Evolutionary conservation across 2,113 vertebrate genomes (phyloP).

Genomic region (Anguilla rostrata): DNA sequence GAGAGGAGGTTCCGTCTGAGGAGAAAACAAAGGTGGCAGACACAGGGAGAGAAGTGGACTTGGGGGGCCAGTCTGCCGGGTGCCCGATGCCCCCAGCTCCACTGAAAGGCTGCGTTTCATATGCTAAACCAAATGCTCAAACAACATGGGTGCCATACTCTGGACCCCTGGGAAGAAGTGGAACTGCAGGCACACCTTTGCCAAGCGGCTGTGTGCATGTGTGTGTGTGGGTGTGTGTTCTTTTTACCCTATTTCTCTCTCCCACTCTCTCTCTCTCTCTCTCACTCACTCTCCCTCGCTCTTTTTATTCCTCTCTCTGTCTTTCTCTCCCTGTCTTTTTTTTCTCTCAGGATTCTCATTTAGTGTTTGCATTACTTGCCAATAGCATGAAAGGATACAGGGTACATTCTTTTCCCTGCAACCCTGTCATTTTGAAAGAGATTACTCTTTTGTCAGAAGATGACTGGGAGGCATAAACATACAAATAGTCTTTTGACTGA

Average conservation of each 20-base stretch:
- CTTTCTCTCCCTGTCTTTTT: background rate
- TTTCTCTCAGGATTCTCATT: constrained; percentile 43
- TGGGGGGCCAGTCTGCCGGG: background rate
- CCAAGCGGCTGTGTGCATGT: constrained; percentile 11
- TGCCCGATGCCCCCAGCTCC: background rate
- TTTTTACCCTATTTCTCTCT: too few relatives aligned
- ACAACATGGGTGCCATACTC: background rate
- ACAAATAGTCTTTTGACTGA: constrained; percentile 60
- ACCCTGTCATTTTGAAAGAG: constrained; percentile 56
- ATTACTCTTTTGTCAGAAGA: constrained; percentile 66
- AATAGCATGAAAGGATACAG: constrained; percentile 39
- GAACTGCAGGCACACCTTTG: background rate
- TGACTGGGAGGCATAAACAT: constrained; percentile 58
- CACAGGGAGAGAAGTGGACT: background rate
- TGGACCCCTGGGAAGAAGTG: background rate
- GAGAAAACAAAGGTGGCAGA: background rate
- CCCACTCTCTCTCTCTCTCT: background rate
- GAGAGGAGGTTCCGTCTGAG: background rate
- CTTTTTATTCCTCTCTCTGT: too few relatives aligned
- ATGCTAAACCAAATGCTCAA: background rate
- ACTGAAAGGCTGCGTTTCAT: background rate
- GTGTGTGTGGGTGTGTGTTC: background rate
- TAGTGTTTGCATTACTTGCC: constrained; percentile 47
- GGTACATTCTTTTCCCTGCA: constrained; percentile 57
- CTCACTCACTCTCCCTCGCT: background rate